These are phyloP conservation scores for Chitala chitala DNA, from an alignment of 2,113 vertebrate species.

Conservation along the genomic window DNA sequence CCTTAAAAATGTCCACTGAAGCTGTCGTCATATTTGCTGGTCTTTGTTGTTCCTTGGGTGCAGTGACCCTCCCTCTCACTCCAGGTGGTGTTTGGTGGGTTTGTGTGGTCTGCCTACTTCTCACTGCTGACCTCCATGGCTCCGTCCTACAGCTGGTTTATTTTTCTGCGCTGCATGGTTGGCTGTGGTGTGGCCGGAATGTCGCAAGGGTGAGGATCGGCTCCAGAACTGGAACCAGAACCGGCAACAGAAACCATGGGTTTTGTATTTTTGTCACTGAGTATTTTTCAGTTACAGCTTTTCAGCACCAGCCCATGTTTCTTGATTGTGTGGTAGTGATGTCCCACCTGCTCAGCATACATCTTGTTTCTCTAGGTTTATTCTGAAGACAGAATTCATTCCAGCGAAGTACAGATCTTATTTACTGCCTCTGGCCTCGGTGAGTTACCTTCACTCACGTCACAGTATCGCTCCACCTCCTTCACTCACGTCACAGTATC, in stretches of 20 bases:
- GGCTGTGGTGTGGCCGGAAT: conserved; percentile 84
- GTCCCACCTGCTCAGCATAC: neutral
- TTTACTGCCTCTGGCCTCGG: conserved; percentile 82
- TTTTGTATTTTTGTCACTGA: too few relatives aligned
- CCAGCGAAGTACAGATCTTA: conserved; percentile 76
- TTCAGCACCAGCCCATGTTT: neutral
- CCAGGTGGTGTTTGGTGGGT: conserved; percentile 79
- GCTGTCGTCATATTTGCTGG: neutral
- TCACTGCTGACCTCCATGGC: conserved; percentile 88
- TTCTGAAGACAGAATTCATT: conserved; percentile 92
- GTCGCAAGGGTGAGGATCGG: conserved; percentile 75
- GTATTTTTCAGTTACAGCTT: too few relatives aligned
- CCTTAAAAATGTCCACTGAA: neutral
- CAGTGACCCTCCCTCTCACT: neutral
- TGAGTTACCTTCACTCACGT: conserved; percentile 51
- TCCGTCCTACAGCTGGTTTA: conserved; percentile 85
- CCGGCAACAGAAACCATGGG: too few relatives aligned
- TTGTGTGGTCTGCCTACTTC: conserved; percentile 87
- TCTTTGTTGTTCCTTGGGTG: neutral
- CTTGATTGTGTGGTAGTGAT: neutral
- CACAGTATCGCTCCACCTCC: neutral
- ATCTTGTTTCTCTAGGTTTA: conserved; percentile 62
- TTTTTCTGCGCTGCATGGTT: conserved; percentile 86
- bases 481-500: neutral
- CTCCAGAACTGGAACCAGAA: neutral